Conservation (phyloP, 1,140 invertebrate species). For the Dolichoris vasculosae region DNA sequence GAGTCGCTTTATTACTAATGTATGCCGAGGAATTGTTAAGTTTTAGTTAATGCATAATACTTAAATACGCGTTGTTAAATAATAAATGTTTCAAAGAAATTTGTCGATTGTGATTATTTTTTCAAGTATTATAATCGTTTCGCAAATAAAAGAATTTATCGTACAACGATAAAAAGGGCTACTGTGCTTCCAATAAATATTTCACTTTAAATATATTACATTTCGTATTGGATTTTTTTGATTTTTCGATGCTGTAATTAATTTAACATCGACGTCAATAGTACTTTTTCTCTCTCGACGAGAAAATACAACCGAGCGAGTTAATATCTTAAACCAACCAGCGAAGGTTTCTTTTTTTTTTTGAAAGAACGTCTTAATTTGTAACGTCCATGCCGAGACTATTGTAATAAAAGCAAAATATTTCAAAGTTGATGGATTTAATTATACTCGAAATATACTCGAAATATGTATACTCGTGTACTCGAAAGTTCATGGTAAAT, state of each 20-base stretch:
- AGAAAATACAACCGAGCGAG: neutral
- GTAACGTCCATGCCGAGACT: neutral
- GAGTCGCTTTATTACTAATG: neutral
- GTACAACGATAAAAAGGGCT: neutral
- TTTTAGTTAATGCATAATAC: neutral
- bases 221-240: neutral
- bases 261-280: too few relatives aligned
- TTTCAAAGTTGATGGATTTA: neutral
- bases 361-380: neutral
- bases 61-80: neutral
- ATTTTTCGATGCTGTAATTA: too few relatives aligned
- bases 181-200: too few relatives aligned
- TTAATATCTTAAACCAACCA: neutral
- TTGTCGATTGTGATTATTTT: too few relatives aligned
- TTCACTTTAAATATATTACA: neutral
- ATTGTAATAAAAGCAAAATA: neutral
- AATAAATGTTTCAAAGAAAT: too few relatives aligned
- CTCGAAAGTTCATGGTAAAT: neutral
- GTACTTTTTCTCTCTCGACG: neutral
- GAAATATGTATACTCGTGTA: too few relatives aligned
- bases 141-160: too few relatives aligned
- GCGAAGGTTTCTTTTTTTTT: neutral
- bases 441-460: too few relatives aligned
- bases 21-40: neutral
- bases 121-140: too few relatives aligned